Base-by-base conservation (phyloP, 2,113 vertebrate genomes). In the Scatophagus argus region DNA sequence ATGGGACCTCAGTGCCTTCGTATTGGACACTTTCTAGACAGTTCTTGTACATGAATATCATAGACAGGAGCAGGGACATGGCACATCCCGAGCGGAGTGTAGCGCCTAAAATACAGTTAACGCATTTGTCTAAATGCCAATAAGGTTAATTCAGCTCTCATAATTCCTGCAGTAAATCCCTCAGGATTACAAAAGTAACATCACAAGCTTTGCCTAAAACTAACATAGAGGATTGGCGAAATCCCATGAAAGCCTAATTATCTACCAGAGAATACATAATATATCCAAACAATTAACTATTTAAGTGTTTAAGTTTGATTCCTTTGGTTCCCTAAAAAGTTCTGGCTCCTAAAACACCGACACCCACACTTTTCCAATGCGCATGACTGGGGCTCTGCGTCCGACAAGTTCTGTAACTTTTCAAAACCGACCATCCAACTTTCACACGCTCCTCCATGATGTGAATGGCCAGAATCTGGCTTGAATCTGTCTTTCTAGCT, bases 11-110 rank as follows among this genome's bases (percentile, higher is more conserved):
- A 11, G 39, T 44, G 74, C 32, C 72, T 68, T 67, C 43, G 39
- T 4, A 5, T 55, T 88, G 76, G 79, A 87, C 60, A 12, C 64
- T 55, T 68, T 85, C 79, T 87, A 87, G 82, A 62, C 67, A 71
- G 70, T 70, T 55, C 49, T 52, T 69, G 19, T 62, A 38, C 52
- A 60, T 61, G 72, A 58, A 82, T 47, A 56, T 63, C 46, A 77
- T 54, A 36, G 68, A 27, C 36, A 72, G 70, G 66, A 51, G 39
- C 13, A 9, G 27, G 46, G 32, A 46, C 49, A 47, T 1, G 36
- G 62, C 25, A 9, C 59, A 56, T 51, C 54, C 27, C 36, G 21
- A 38, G 21, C 44, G 13, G 14, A 71, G 71, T 49, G 38, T 41
- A 29, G 23, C 56, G 17, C 46, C 49, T 25, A 56, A 61, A 10